Percentiles rank a stretch among this genome's conserved stretches.
phyloP scores from a whole-genome alignment of 1,140 invertebrate genomes.

The Diprion similis region DNA sequence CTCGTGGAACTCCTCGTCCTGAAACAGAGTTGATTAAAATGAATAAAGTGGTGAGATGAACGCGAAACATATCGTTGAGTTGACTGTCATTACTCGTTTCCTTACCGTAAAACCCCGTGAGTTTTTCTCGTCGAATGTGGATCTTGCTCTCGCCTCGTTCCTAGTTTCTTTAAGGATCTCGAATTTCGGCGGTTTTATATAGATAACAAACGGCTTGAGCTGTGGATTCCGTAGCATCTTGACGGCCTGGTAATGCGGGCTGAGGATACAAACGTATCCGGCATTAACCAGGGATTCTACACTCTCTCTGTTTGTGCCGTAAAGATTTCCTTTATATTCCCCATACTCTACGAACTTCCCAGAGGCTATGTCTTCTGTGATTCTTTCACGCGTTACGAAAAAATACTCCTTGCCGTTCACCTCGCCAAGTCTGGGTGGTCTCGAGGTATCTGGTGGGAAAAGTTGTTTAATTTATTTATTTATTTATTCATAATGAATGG shows the following conservation, averaged over 20 bases:
- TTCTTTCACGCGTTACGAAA: slow-evolving; percentile 87
- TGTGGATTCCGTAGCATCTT: slow-evolving; percentile 90
- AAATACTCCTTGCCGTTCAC: slow-evolving; percentile 94
- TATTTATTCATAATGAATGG: neutral
- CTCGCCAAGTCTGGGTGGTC: slow-evolving; percentile 83
- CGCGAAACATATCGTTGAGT: slow-evolving; percentile 1
- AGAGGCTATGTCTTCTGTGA: slow-evolving; percentile 89
- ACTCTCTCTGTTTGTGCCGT: slow-evolving; percentile 92
- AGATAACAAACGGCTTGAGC: slow-evolving; percentile 95
- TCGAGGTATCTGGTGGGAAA: slow-evolving; percentile 80
- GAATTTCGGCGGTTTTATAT: slow-evolving; percentile 89
- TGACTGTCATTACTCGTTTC: neutral
- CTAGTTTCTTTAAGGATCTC: slow-evolving; percentile 85
- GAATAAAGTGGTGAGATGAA: neutral
- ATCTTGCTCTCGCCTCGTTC: slow-evolving; percentile 80
- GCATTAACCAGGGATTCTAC: slow-evolving; percentile 87
- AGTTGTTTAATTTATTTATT: too few species aligned
- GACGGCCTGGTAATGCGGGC: slow-evolving; percentile 94
- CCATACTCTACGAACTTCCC: slow-evolving; percentile 96
- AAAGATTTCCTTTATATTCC: slow-evolving; percentile 96
- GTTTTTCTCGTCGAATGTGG: slow-evolving; percentile 89
- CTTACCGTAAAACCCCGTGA: slow-evolving; percentile 88
- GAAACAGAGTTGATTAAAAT: slow-evolving; percentile 37
- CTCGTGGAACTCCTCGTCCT: slow-evolving; percentile 94
- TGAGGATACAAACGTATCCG: slow-evolving; percentile 91